Percentiles rank a stretch among this genome's conserved stretches.
These are phyloP conservation scores for Trogon surrucura DNA, from an alignment of 2,113 vertebrate species.

Conservation along the genomic window DNA sequence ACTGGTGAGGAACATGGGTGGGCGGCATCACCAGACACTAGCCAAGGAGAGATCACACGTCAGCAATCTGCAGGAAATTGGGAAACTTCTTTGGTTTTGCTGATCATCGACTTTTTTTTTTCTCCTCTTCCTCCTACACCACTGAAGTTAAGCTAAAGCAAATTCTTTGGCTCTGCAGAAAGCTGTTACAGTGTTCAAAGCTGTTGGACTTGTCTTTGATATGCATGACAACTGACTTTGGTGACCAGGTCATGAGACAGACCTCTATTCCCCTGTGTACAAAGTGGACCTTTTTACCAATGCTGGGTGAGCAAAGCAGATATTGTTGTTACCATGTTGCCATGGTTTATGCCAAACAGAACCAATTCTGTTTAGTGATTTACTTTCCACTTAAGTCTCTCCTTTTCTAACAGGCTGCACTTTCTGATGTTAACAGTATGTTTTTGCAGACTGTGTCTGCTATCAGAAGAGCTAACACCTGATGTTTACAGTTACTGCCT, in stretches of 20 bases:
- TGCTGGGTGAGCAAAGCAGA: not conserved
- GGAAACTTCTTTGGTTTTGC: not conserved
- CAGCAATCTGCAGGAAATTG: not conserved
- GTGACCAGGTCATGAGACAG: not conserved
- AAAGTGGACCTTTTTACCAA: not conserved
- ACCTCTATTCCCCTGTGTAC: not conserved
- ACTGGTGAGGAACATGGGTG: not conserved
- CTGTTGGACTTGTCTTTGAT: not conserved
- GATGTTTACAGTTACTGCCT: too few relatives aligned
- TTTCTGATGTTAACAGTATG: too few relatives aligned
- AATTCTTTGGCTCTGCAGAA: not conserved
- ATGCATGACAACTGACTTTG: not conserved
- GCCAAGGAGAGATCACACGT: accelerated
- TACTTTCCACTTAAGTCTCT: too few relatives aligned
- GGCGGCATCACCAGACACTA: not conserved
- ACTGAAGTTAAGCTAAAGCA: not conserved
- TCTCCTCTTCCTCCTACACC: not conserved
- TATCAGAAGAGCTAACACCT: too few relatives aligned
- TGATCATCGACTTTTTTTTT: not conserved
- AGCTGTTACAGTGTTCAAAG: not conserved
- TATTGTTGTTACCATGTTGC: not conserved
- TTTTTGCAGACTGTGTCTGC: too few relatives aligned
- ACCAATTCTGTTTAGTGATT: too few relatives aligned
- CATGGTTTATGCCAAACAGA: too few relatives aligned
- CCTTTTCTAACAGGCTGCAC: too few relatives aligned